These are phyloP conservation scores for Calephelis virginiensis DNA, from an alignment of 1,140 invertebrate genomes.

Conservation along the genomic window DNA sequence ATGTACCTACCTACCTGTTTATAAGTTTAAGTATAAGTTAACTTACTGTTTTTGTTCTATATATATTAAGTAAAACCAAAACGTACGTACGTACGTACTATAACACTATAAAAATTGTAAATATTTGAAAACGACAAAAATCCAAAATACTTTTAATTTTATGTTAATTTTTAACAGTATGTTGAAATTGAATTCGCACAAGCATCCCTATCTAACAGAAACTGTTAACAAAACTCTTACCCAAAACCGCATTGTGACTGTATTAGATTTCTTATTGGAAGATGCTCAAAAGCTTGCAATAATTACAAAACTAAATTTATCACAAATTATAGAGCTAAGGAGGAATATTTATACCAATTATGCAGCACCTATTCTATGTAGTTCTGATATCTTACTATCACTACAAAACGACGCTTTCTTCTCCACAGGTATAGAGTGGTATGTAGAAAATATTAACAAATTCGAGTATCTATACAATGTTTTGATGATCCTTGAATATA, in stretches of 20 bases:
- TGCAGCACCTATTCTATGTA: slow-evolving; percentile 51
- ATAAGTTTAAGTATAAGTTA: no score
- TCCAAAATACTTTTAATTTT: neutral
- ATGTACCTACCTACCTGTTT: no score
- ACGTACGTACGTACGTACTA: no score
- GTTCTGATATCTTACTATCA: slow-evolving; percentile 39
- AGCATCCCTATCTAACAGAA: slow-evolving; percentile 69
- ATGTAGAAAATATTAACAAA: slow-evolving; percentile 36
- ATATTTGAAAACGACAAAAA: no score
- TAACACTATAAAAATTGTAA: neutral
- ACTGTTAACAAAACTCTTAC: slow-evolving; percentile 72
- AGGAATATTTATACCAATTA: slow-evolving; percentile 59
- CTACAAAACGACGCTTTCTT: slow-evolving; percentile 34
- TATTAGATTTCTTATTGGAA: slow-evolving; percentile 80
- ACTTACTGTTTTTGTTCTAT: no score
- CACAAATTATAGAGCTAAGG: slow-evolving; percentile 53
- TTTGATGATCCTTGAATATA: no score
- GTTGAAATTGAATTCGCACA: slow-evolving; percentile 62
- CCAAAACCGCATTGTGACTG: slow-evolving; percentile 77
- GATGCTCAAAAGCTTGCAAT: slow-evolving; percentile 64
- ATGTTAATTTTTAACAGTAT: slow-evolving; percentile 42
- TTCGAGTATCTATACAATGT: no score
- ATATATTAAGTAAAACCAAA: no score
- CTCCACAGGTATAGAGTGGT: slow-evolving; percentile 40
- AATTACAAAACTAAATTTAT: slow-evolving; percentile 57